Percentiles rank a stretch among this genome's conserved stretches.
Conservation (phyloP, 2,888 invertebrate species). For the Aphodius sticticus region DNA sequence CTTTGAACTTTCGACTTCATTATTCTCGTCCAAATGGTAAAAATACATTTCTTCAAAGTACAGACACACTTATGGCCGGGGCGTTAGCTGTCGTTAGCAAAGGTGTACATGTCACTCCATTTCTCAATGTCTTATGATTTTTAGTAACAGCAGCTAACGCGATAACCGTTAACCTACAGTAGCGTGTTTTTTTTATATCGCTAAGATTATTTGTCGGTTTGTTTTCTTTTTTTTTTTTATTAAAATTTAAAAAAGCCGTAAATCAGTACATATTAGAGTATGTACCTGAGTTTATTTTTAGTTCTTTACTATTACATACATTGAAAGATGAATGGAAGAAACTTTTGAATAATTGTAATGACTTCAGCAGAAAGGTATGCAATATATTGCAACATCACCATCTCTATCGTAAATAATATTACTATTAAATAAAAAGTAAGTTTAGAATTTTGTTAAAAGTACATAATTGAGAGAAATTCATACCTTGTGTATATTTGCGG, state of each 20-base stretch:
- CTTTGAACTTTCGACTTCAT: too few species aligned
- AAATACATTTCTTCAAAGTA: slow-evolving; percentile 42
- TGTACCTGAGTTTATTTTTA: slow-evolving; percentile 8
- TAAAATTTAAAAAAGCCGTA: not conserved
- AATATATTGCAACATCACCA: not conserved
- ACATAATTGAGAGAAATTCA: not conserved
- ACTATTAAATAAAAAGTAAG: not conserved
- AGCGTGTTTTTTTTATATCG: not conserved
- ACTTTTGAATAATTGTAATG: too few species aligned
- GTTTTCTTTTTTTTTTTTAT: slow-evolving; percentile 9
- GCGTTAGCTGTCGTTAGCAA: slow-evolving; percentile 41
- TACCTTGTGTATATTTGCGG: not conserved
- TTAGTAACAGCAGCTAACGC: slow-evolving; percentile 22
- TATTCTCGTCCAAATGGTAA: slow-evolving; percentile 44
- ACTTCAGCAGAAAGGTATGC: not conserved
- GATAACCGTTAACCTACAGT: not conserved
- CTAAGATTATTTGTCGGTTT: slow-evolving; percentile 11
- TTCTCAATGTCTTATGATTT: slow-evolving; percentile 28
- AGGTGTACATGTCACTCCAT: slow-evolving; percentile 29
- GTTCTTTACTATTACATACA: not conserved
- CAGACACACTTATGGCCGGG: slow-evolving; percentile 35
- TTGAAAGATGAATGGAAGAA: not conserved
- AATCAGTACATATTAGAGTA: slow-evolving; percentile 20
- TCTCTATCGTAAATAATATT: slow-evolving; percentile 4
- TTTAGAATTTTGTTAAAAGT: not conserved